Conservation (phyloP, 2,888 invertebrate genomes). For the Phyllotreta cruciferae region DNA sequence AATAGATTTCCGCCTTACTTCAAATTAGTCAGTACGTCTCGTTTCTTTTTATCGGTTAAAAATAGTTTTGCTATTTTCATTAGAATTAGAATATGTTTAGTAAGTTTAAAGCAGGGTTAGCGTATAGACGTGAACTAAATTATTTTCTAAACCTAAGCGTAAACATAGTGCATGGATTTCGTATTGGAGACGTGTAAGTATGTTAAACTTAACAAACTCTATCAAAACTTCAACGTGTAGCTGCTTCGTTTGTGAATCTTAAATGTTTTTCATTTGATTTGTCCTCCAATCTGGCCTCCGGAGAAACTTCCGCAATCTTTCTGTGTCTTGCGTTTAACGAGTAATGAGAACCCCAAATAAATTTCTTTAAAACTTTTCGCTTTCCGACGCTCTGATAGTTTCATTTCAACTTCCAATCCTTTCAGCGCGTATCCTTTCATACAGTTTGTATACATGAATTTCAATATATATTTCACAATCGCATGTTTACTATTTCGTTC, state of each 20-base stretch:
- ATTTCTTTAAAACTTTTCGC: conserved; percentile 27
- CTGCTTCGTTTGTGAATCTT: conserved; percentile 30
- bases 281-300: conserved; percentile 23
- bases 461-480: conserved; percentile 8
- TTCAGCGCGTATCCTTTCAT: conserved; percentile 13
- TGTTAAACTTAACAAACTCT: conserved; percentile 31
- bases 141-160: conserved; percentile 5
- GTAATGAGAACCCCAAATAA: conserved; percentile 28
- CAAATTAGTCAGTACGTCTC: not conserved
- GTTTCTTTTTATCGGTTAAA: not conserved
- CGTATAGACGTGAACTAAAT: too few relatives aligned
- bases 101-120: not conserved
- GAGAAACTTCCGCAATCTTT: conserved; percentile 27
- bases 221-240: conserved; percentile 31
- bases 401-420: conserved; percentile 18
- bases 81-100: not conserved
- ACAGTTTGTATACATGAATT: conserved; percentile 14
- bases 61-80: too few relatives aligned
- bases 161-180: conserved; percentile 16
- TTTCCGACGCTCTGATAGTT: conserved; percentile 20
- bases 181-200: conserved; percentile 24
- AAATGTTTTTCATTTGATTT: conserved; percentile 33
- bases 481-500: too few relatives aligned
- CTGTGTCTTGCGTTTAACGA: conserved; percentile 29
- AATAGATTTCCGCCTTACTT: conserved; percentile 1